A percentile compares a stretch with the other conserved stretches of the same genome.
These are phyloP conservation scores for Drosophila biarmipes DNA, from an alignment of 1,140 invertebrate genomes.

Conservation along the genomic window DNA sequence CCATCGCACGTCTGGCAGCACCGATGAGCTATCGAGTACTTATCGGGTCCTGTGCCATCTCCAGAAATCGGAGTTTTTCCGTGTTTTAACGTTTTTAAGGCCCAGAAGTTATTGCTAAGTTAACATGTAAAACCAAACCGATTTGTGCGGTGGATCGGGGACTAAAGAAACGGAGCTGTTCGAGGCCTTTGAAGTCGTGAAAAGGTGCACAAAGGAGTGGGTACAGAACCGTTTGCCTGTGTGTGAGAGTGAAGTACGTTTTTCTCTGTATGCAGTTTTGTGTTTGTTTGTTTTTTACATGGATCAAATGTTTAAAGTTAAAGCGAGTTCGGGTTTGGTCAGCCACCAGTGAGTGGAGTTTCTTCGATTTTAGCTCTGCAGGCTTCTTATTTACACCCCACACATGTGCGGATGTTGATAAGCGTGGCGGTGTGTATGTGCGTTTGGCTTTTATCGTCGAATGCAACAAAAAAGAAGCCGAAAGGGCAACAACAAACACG, in stretches of 20 bases:
- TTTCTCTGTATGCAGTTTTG: conserved; percentile 41
- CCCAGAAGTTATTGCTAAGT: conserved; percentile 21
- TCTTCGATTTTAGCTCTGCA: not conserved
- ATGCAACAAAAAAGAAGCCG: conserved; percentile 22
- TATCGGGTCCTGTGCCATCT: not conserved
- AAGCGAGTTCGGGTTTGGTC: conserved; percentile 57
- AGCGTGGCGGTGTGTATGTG: conserved; percentile 24
- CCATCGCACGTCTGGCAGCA: not conserved
- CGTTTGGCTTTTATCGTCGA: conserved; percentile 17
- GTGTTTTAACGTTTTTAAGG: conserved; percentile 2
- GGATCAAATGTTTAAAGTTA: conserved; percentile 20
- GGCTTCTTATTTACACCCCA: conserved; percentile 57
- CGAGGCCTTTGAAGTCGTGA: not conserved
- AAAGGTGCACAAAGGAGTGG: conserved; percentile 8
- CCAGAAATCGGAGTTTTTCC: not conserved
- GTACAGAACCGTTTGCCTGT: not conserved
- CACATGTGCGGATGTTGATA: conserved; percentile 63
- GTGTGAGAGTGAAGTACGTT: conserved; percentile 14
- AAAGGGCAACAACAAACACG: conserved; percentile 16
- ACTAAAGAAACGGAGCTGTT: conserved; percentile 15
- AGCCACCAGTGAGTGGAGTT: conserved; percentile 12
- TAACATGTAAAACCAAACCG: conserved; percentile 35
- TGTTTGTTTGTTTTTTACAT: conserved; percentile 33
- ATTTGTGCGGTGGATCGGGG: conserved; percentile 14
- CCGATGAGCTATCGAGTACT: not conserved